These are phyloP conservation scores for Clunio marinus DNA, from an alignment of 2,888 invertebrate genomes.

Conservation along the genomic window DNA sequence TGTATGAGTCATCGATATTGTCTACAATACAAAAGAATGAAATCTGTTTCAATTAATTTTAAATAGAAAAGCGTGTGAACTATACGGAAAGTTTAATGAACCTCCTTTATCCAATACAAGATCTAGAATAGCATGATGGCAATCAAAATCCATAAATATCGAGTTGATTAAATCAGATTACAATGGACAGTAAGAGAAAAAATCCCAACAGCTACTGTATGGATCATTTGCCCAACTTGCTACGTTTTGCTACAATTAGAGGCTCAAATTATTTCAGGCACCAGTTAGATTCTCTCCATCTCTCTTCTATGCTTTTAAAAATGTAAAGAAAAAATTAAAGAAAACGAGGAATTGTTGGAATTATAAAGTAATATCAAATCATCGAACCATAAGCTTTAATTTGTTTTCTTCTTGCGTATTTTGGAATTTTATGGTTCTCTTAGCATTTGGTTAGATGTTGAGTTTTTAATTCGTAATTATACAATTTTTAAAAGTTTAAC, in stretches of 20 bases:
- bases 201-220: too few relatives aligned
- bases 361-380: conserved; percentile 36
- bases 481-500: conserved; percentile 20
- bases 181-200: not conserved
- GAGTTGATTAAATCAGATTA: conserved; percentile 30
- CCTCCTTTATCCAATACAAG: not conserved
- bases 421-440: conserved; percentile 12
- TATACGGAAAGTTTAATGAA: conserved; percentile 13
- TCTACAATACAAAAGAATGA: not conserved
- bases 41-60: not conserved
- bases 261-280: conserved; percentile 23
- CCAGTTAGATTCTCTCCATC: not conserved
- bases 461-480: conserved; percentile 30
- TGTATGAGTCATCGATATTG: not conserved
- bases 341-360: conserved; percentile 4
- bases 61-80: conserved; percentile 24
- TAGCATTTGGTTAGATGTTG: not conserved
- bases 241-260: conserved; percentile 19
- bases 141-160: conserved; percentile 7
- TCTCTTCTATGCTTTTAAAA: not conserved
- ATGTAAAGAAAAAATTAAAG: not conserved
- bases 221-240: not conserved
- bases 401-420: conserved; percentile 29
- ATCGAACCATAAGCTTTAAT: conserved; percentile 38
- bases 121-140: not conserved